Evolutionary conservation across 2,888 invertebrate genomes (phyloP), one percentile per base, ranked within the genome.

Genomic region (Octodonta nipae): DNA sequence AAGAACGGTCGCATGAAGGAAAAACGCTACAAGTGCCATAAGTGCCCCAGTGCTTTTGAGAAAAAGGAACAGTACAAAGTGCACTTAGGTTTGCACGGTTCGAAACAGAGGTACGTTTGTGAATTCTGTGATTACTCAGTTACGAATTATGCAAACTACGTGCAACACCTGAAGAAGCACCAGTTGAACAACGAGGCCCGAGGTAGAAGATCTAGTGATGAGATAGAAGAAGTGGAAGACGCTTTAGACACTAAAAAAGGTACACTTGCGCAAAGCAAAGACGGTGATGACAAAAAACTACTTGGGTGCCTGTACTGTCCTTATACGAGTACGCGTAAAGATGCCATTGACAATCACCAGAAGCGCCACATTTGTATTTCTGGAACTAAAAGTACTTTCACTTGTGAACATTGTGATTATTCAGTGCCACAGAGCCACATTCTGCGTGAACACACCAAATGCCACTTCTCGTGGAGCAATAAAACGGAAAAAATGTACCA

Each of bases 31-130:
- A 82, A 83, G 58, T 85, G 85, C 56, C 75, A 77, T 48, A 83
- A 84, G 60, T 87, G 87, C 54, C 87, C 88, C 0, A 85, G 85
- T 26, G 83, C 85, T 1, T 87, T 87, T 59, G 83, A 85, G 50
- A 86, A 87, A 60, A 67, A 80, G 22, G 78, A 82, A 49, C 84
- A 87, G 56, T 87, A 82, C 58, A 79, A 81, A 57, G 75, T 82
- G 14, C 88, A 88, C 60, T 61, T 82, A 45, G 77, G 78, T 11
- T 63, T 87, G 26, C 88, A 88, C 54, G 87, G 87, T 3, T 79
- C 85, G 0, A 77, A 79, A 49, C 84, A 86, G 57, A 70, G 79
- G 38, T 87, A 83, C 56, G 77, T 75, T 46, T 88, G 88, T 63
- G 78, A 81, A 47, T 67, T 75, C 26, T 88, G 88, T 59, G 87